Evolutionary conservation across 2,888 invertebrate genomes (phyloP).

Genomic region (Meliscaeva auricollis): DNA sequence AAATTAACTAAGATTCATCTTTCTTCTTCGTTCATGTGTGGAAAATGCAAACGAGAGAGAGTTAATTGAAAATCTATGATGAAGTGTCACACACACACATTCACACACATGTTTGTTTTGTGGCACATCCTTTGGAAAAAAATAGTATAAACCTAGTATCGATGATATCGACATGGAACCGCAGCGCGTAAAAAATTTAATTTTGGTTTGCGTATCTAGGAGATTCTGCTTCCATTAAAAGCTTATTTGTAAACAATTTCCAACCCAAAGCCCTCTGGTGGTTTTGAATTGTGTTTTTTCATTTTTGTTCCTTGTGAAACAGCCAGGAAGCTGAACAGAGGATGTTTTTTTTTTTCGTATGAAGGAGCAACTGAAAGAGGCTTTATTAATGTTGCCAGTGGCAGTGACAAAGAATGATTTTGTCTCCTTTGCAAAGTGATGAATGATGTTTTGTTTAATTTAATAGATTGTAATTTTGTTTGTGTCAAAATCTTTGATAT

Average conservation of each 20-base stretch:
- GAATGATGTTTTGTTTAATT: slow-evolving; percentile 34
- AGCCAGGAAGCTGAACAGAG: background rate
- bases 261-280: slow-evolving; percentile 39
- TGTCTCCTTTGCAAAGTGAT: slow-evolving; percentile 37
- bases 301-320: slow-evolving; percentile 35
- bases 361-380: background rate
- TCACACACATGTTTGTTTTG: background rate
- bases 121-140: background rate
- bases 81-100: background rate
- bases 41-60: slow-evolving; percentile 40
- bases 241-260: slow-evolving; percentile 53
- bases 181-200: slow-evolving; percentile 34
- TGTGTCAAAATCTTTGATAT: slow-evolving; percentile 13
- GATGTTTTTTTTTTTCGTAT: background rate
- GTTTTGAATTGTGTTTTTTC: slow-evolving; percentile 29
- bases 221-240: slow-evolving; percentile 29
- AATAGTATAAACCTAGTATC: background rate
- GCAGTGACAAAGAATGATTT: slow-evolving; percentile 63
- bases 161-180: slow-evolving; percentile 44
- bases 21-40: slow-evolving; percentile 47
- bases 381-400: slow-evolving; percentile 54
- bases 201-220: slow-evolving; percentile 44
- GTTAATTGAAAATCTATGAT: slow-evolving; percentile 70
- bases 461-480: slow-evolving; percentile 47
- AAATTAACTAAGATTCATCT: slow-evolving; percentile 50